A percentile compares a stretch with the other conserved stretches of the same genome.
These are phyloP conservation scores for Pomatorhinus ruficollis DNA, from an alignment of 2,113 vertebrate genomes.

Conservation along the genomic window DNA sequence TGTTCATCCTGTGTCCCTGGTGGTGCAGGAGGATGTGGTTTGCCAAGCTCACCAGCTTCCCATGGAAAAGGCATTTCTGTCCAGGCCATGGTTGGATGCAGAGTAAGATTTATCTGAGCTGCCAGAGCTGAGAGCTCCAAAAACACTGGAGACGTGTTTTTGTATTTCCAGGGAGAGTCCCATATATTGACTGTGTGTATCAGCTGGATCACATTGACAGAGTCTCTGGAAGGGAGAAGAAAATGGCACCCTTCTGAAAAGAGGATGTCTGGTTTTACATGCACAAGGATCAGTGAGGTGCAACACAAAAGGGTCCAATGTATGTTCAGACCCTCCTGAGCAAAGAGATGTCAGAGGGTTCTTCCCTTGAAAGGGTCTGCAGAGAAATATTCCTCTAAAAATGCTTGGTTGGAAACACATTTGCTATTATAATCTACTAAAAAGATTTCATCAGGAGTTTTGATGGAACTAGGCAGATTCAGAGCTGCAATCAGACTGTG, in stretches of 20 bases:
- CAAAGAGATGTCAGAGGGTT: background rate
- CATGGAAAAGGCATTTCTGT: background rate
- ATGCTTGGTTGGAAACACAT: background rate
- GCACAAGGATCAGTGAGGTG: background rate
- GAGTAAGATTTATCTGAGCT: background rate
- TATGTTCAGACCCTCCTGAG: background rate
- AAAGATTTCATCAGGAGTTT: background rate
- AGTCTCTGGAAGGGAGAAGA: background rate
- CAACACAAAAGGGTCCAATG: background rate
- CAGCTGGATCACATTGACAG: background rate
- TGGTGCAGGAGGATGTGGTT: background rate
- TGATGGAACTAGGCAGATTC: background rate
- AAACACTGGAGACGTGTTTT: background rate
- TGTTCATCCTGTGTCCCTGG: accelerated
- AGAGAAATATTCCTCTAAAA: background rate
- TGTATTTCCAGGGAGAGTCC: background rate
- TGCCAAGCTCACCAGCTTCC: background rate
- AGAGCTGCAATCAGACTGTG: background rate
- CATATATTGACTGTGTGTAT: accelerated
- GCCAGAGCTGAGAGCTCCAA: background rate
- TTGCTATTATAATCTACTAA: background rate
- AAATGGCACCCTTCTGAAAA: background rate
- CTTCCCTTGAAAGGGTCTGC: background rate
- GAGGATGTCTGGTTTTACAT: background rate
- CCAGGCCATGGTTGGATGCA: background rate